Evolutionary conservation across 2,113 vertebrate genomes (phyloP).

Genomic region (Propithecus coquereli): DNA sequence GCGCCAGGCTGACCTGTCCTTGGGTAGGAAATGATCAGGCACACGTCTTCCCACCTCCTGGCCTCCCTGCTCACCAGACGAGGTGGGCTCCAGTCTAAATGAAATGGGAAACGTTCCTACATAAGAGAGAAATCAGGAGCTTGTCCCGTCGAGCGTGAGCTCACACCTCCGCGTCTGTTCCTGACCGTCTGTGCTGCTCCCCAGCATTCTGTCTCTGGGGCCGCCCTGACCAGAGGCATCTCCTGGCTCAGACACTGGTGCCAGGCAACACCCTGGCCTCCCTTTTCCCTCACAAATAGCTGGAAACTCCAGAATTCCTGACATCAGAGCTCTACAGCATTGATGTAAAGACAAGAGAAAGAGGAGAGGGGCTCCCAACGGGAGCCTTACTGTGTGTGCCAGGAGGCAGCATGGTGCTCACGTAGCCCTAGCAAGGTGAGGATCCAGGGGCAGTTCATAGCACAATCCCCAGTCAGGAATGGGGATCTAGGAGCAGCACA

Average conservation of each 20-base stretch:
- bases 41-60: too few species aligned
- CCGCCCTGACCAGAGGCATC: not conserved
- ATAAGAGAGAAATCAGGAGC: not conserved
- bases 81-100: too few species aligned
- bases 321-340: fast-evolving
- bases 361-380: not conserved
- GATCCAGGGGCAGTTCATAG: not conserved
- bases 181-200: not conserved
- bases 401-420: not conserved
- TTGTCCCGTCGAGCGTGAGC: not conserved
- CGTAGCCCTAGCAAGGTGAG: not conserved
- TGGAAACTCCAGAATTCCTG: not conserved
- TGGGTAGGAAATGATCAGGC: not conserved
- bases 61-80: not conserved
- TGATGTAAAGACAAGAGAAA: not conserved
- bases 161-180: not conserved
- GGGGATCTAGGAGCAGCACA: not conserved
- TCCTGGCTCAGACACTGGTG: not conserved
- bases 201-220: too few species aligned
- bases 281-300: too few species aligned
- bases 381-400: not conserved
- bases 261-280: not conserved
- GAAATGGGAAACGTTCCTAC: not conserved
- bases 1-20: not conserved
- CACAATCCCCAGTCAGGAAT: not conserved